Base-by-base conservation (phyloP, 2,888 invertebrate genomes). In the Drosophila subquinaria region DNA sequence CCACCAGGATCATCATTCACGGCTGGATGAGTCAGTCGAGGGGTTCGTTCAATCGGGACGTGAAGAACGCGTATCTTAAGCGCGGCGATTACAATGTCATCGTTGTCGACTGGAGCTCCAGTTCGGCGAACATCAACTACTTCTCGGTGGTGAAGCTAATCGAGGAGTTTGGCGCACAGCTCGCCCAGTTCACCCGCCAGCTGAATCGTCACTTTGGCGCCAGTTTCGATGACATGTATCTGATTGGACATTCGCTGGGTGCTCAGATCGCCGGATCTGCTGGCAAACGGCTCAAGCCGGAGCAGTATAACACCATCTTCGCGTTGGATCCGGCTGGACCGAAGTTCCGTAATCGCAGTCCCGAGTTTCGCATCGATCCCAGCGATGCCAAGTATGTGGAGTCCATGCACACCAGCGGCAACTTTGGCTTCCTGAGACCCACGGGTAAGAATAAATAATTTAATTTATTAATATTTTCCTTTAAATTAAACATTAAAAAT, bases 261-360 rank as follows among this genome's bases (percentile, higher is more conserved):
- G 93, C 91, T 0, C 93, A 93, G 69, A 78, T 92, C 6, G 88
- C 89, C 0, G 92, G 93, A 0, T 70, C 93, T 0, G 90, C 92
- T 0, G 93, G 93, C 5, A 90, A 89, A 56, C 62, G 55, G 0
- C 73, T 91, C 4, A 76, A 77, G 45, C 90, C 90, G 0, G 76
- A 85, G 20, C 87, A 84, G 30, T 85, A 89, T 33, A 90, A 91
- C 20, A 90, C 91, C 1, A 91, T 92, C n/a, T 90, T 91, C 71
- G 93, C 91, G 0, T 67, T 93, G 23, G 93, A 93, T 73, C 93
- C 93, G 0, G 93, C 93, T 0, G 91, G 87, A 0, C 92, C 92
- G 2, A 79, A 81, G 30, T 92, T 92, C 27, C 82, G 88, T 0
- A 66, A 81, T 35, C 87, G 84, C 40, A 84, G 82, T 51, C 59